Evolutionary conservation across 2,797 vertebrate species (phyloP).

Genomic region (Hirundo rustica): DNA sequence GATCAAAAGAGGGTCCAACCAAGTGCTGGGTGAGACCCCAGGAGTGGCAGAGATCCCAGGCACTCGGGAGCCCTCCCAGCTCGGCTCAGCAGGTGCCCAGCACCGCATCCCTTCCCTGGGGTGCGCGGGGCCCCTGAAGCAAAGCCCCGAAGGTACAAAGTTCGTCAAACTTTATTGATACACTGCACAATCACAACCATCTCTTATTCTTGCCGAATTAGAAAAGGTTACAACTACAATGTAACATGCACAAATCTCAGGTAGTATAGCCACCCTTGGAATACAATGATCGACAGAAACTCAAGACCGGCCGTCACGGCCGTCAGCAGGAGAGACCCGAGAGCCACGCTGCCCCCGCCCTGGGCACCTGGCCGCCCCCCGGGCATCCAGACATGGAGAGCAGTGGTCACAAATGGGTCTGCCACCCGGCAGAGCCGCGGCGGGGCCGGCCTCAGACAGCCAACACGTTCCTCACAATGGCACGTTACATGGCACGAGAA

Average conservation of each 20-base stretch:
- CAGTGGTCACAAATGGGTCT: neutral
- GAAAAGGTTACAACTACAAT: constrained; percentile 90
- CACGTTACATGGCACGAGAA: constrained; percentile 77
- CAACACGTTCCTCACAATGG: constrained; percentile 79
- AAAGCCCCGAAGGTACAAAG: constrained; percentile 80
- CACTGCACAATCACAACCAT: constrained; percentile 89
- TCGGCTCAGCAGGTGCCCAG: neutral
- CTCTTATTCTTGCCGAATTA: constrained; percentile 86
- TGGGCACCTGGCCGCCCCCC: neutral
- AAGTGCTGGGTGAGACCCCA: neutral
- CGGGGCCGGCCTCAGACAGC: constrained; percentile 62
- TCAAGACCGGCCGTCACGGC: constrained; percentile 54
- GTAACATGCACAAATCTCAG: constrained; percentile 88
- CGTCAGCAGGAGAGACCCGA: neutral
- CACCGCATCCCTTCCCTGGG: neutral
- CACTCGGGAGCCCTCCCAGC: neutral
- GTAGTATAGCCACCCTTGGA: constrained; percentile 82
- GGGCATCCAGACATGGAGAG: neutral
- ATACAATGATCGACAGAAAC: constrained; percentile 80
- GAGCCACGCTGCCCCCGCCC: neutral
- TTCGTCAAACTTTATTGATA: constrained; percentile 88
- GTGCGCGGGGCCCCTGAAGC: neutral
- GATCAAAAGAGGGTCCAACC: neutral
- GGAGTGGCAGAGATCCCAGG: neutral
- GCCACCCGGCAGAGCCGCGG: neutral